A percentile compares a stretch with the other conserved stretches of the same genome.
These are phyloP conservation scores for Trichomalopsis sarcophagae DNA, from an alignment of 1,140 invertebrate genomes.

Conservation along the genomic window DNA sequence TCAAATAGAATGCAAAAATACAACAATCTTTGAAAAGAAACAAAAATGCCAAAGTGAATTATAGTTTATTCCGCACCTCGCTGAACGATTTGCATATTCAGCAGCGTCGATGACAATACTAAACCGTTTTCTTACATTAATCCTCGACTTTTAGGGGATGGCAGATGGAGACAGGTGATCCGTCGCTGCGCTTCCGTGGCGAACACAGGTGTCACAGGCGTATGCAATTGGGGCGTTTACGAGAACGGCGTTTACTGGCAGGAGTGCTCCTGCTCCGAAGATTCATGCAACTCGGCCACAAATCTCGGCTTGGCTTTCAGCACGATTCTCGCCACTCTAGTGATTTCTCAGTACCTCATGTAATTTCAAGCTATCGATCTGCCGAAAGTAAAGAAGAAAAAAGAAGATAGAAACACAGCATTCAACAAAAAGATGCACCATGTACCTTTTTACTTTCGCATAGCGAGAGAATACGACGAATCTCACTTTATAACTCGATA, in stretches of 20 bases:
- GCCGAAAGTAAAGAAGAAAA: background rate
- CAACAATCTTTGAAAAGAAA: too few species aligned
- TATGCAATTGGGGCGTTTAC: constrained; percentile 95
- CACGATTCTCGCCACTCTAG: constrained; percentile 18
- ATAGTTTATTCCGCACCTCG: too few species aligned
- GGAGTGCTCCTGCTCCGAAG: constrained; percentile 93
- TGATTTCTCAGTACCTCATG: background rate
- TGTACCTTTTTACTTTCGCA: background rate
- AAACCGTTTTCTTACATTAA: background rate
- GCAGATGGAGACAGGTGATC: constrained; percentile 93
- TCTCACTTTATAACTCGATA: background rate
- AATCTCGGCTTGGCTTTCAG: constrained; percentile 36
- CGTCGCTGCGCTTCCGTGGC: constrained; percentile 91
- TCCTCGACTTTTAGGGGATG: constrained; percentile 82
- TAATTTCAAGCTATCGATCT: constrained; percentile 12
- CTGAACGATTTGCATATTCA: too few species aligned
- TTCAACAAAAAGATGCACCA: background rate
- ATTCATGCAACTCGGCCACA: constrained; percentile 84
- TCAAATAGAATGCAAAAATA: too few species aligned
- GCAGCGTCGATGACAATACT: too few species aligned
- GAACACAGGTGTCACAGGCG: constrained; percentile 91
- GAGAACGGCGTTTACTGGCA: constrained; percentile 96
- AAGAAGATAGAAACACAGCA: background rate
- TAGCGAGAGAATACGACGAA: constrained; percentile 4
- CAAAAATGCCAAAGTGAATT: too few species aligned